Percentiles rank a stretch among this genome's conserved stretches.
Evolutionary conservation across 1,140 invertebrate genomes (phyloP).

Genomic region (Hyphantria cunea): DNA sequence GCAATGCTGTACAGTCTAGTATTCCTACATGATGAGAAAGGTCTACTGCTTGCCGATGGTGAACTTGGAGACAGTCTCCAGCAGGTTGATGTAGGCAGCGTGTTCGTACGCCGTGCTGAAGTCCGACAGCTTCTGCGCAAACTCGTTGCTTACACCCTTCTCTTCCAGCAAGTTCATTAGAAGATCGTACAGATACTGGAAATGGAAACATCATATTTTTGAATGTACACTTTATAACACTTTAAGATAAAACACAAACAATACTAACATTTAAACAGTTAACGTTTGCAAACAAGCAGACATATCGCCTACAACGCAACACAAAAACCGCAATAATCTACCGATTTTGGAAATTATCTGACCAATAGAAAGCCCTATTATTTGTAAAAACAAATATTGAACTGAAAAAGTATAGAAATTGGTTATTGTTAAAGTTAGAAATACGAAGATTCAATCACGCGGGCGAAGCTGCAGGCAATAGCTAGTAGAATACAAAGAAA

Average conservation of each 20-base stretch:
- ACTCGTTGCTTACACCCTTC: conserved; percentile 95
- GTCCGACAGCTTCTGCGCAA: conserved; percentile 92
- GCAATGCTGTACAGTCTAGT: conserved; percentile 1
- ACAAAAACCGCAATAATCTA: too few relatives aligned
- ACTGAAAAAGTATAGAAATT: too few relatives aligned
- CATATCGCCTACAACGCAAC: too few relatives aligned
- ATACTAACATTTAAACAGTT: too few relatives aligned
- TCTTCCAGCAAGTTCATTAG: conserved; percentile 97
- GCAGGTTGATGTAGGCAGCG: conserved; percentile 91
- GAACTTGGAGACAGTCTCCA: conserved; percentile 94
- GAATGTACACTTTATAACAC: conserved; percentile 20
- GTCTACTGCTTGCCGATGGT: conserved; percentile 83
- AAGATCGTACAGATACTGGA: conserved; percentile 95
- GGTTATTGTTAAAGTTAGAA: too few relatives aligned
- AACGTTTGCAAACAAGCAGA: too few relatives aligned
- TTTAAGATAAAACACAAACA: neutral
- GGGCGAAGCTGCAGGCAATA: too few relatives aligned
- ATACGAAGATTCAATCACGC: too few relatives aligned
- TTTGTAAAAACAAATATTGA: too few relatives aligned
- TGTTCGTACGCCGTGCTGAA: conserved; percentile 96
- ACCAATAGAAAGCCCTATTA: too few relatives aligned
- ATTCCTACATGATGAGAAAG: neutral
- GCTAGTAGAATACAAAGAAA: too few relatives aligned
- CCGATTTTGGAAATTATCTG: too few relatives aligned
- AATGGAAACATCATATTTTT: conserved; percentile 53